Evolutionary conservation across 2,888 invertebrate genomes (phyloP).

Genomic region (Meandrusa payeni): DNA sequence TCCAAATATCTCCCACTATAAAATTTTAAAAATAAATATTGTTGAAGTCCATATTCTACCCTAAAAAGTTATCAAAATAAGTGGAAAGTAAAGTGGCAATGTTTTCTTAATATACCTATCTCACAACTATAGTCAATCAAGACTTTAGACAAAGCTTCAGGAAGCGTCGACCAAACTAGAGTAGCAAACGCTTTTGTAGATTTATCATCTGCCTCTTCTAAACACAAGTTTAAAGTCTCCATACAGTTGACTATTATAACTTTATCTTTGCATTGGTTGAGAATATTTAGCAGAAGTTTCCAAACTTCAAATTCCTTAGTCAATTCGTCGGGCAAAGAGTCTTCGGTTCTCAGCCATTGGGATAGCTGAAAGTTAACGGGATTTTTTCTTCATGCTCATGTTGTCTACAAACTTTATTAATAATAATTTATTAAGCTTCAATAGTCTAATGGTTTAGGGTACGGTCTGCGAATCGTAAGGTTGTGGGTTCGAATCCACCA

Average conservation of each 20-base stretch:
- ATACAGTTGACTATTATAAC: conserved; percentile 49
- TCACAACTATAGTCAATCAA: conserved; percentile 51
- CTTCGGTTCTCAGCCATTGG: conserved; percentile 64
- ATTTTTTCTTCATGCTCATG: not conserved
- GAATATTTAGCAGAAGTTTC: conserved; percentile 58
- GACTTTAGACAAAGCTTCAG: conserved; percentile 53
- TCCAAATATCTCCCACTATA: too few species aligned
- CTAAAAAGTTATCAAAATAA: too few species aligned
- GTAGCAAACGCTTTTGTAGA: conserved; percentile 47
- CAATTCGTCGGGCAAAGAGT: conserved; percentile 56
- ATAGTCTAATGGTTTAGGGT: too few species aligned
- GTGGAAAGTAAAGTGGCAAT: too few species aligned
- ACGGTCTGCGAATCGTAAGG: too few species aligned
- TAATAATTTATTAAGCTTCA: too few species aligned
- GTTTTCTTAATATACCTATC: conserved; percentile 48
- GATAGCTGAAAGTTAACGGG: conserved; percentile 46
- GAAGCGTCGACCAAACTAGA: conserved; percentile 57
- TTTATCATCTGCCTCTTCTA: conserved; percentile 49
- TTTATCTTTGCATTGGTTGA: conserved; percentile 45
- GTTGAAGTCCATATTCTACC: too few species aligned
- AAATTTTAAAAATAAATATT: too few species aligned
- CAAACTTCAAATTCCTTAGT: conserved; percentile 52
- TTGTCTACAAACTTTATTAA: conserved; percentile 1
- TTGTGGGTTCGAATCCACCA: too few species aligned
- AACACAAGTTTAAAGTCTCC: conserved; percentile 47